Evolutionary conservation across 2,888 invertebrate genomes (phyloP).

Genomic region (Cyclophora albipunctata): DNA sequence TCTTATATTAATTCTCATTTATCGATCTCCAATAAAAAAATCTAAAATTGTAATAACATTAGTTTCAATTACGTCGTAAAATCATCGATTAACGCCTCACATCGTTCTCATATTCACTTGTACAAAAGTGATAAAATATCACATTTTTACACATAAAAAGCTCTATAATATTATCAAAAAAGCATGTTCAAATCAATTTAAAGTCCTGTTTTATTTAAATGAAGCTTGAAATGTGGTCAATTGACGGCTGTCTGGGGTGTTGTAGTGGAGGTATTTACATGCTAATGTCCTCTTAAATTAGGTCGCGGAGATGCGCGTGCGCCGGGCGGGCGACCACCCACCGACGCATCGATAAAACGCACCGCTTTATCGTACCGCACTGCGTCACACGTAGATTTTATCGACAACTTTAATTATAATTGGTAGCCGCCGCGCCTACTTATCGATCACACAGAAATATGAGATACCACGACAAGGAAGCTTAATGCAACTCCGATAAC

Average conservation of each 20-base stretch:
- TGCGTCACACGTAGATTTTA: conserved; percentile 55
- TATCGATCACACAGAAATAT: conserved; percentile 42
- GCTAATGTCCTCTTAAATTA: conserved; percentile 50
- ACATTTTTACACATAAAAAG: not conserved
- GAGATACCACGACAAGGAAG: conserved; percentile 44
- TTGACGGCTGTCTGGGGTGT: conserved; percentile 28
- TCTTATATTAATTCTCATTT: too few relatives aligned
- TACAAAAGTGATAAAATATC: too few relatives aligned
- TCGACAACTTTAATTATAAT: conserved; percentile 52
- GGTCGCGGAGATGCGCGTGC: conserved; percentile 31
- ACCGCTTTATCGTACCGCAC: conserved; percentile 45
- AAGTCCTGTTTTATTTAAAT: not conserved
- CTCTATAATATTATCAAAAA: too few relatives aligned
- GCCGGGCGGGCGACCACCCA: conserved; percentile 54
- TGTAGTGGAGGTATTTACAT: conserved; percentile 41
- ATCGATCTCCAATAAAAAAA: too few relatives aligned
- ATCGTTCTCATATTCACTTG: too few relatives aligned
- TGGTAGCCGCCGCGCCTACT: conserved; percentile 40
- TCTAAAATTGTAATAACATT: too few relatives aligned
- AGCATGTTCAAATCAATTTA: too few relatives aligned
- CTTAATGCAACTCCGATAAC: conserved; percentile 42
- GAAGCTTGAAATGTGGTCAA: conserved; percentile 11
- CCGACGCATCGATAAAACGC: conserved; percentile 38
- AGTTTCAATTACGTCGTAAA: too few relatives aligned
- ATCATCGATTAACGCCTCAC: too few relatives aligned